Percentiles rank a stretch among this genome's conserved stretches.
These are phyloP conservation scores for Callyntrura guangdongensis DNA, from an alignment of 2,888 invertebrate genomes.

Conservation along the genomic window DNA sequence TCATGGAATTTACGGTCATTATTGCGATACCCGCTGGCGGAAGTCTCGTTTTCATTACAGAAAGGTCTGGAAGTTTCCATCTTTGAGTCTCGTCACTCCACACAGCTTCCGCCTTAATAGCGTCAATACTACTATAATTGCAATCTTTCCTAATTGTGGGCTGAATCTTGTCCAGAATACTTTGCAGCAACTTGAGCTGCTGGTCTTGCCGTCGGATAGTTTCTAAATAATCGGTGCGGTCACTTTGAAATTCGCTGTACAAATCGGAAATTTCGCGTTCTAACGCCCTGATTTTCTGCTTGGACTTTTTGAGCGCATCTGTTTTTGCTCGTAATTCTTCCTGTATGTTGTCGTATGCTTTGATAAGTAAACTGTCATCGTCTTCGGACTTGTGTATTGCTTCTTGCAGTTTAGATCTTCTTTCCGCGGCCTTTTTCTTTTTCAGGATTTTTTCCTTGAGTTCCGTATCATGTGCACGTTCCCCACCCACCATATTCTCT, in stretches of 20 bases:
- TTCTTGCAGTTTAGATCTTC: conserved; percentile 88
- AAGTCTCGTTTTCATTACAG: conserved; percentile 89
- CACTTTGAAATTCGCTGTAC: conserved; percentile 93
- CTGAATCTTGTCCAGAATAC: conserved; percentile 89
- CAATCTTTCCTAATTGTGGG: conserved; percentile 91
- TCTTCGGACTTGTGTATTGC: conserved; percentile 89
- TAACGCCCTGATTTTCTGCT: conserved; percentile 89
- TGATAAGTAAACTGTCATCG: conserved; percentile 89
- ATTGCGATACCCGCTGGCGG: conserved; percentile 88
- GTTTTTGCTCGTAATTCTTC: conserved; percentile 92
- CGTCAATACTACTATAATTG: conserved; percentile 91
- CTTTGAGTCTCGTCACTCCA: conserved; percentile 92
- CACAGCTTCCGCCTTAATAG: conserved; percentile 89
- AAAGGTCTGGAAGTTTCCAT: conserved; percentile 91
- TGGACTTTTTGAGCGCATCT: conserved; percentile 89
- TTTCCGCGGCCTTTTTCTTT: conserved; percentile 90
- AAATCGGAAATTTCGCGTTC: conserved; percentile 92
- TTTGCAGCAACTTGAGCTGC: conserved; percentile 89
- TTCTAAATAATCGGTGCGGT: conserved; percentile 93
- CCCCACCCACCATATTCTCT: conserved; percentile 92
- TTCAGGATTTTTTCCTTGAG: conserved; percentile 90
- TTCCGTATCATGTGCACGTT: conserved; percentile 90
- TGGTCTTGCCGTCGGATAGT: conserved; percentile 92
- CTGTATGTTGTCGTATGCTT: conserved; percentile 92
- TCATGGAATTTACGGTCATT: conserved; percentile 57